Evolutionary conservation across 2,113 vertebrate genomes (phyloP).

Genomic region (Brienomyrus longianalis): DNA sequence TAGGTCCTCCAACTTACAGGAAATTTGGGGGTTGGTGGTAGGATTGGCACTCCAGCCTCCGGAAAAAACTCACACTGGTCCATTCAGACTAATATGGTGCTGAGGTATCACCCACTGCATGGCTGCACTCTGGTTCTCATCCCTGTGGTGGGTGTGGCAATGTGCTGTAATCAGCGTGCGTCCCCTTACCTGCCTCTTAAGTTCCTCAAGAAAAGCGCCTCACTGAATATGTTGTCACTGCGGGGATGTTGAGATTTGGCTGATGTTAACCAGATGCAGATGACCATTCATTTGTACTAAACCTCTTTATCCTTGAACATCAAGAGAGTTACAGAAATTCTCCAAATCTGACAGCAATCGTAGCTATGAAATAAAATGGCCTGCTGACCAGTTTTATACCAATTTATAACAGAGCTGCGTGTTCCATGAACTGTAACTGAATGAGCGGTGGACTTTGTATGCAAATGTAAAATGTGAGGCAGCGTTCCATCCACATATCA

Average conservation of each 20-base stretch:
- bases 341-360: not conserved
- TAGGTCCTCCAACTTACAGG: too few relatives aligned
- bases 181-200: too few relatives aligned
- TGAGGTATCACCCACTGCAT: too few relatives aligned
- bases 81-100: too few relatives aligned
- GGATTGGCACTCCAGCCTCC: too few relatives aligned
- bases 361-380: not conserved
- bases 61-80: too few relatives aligned
- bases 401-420: not conserved
- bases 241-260: not conserved
- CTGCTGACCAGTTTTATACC: not conserved
- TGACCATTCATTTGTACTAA: not conserved
- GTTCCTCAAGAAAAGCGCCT: not conserved
- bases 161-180: too few relatives aligned
- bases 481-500: not conserved
- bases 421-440: not conserved
- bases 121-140: too few relatives aligned
- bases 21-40: too few relatives aligned
- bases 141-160: too few relatives aligned
- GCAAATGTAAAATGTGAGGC: not conserved
- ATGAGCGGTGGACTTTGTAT: not conserved
- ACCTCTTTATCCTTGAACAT: not conserved
- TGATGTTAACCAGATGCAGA: not conserved
- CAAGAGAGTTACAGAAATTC: not conserved
- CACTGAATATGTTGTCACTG: not conserved